These are phyloP conservation scores for Sebastolobus altivelis DNA, from an alignment of 2,797 vertebrate species.

Conservation along the genomic window DNA sequence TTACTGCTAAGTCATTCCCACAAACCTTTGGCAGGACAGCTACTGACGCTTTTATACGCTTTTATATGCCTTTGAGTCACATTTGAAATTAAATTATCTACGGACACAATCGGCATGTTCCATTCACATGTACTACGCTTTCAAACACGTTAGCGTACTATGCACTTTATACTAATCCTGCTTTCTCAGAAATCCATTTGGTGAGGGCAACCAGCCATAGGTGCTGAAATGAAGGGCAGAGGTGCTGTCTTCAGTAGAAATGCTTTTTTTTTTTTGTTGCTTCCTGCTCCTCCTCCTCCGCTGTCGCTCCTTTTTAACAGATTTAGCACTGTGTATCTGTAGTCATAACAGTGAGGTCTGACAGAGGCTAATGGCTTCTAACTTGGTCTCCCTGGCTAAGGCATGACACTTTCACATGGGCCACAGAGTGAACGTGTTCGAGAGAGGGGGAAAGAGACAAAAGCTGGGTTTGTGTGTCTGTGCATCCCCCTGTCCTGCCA, in stretches of 20 bases:
- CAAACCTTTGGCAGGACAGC: slow-evolving; percentile 55
- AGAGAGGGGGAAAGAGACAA: slow-evolving; percentile 31
- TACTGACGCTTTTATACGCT: slow-evolving; percentile 37
- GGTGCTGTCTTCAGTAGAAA: slow-evolving; percentile 43
- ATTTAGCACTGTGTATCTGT: slow-evolving; percentile 58
- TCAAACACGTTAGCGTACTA: slow-evolving; percentile 27
- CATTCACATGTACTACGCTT: slow-evolving; percentile 32
- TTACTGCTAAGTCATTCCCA: slow-evolving; percentile 44
- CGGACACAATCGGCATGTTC: slow-evolving; percentile 44
- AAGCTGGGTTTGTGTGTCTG: slow-evolving; percentile 46
- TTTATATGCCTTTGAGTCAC: slow-evolving; percentile 32
- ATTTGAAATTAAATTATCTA: slow-evolving; percentile 62
- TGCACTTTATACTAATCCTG: slow-evolving; percentile 57
- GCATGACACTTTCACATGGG: slow-evolving; percentile 43
- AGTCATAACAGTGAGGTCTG: slow-evolving; percentile 75
- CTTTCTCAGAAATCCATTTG: slow-evolving; percentile 68
- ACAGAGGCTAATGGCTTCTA: slow-evolving; percentile 70
- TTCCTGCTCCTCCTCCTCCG: slow-evolving; percentile 32
- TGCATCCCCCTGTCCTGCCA: slow-evolving; percentile 41
- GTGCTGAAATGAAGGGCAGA: slow-evolving; percentile 52
- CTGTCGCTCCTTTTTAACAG: slow-evolving; percentile 39
- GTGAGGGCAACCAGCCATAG: slow-evolving; percentile 55
- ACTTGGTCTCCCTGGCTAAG: slow-evolving; percentile 51
- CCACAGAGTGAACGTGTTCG: slow-evolving; percentile 33
- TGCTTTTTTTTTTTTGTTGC: slow-evolving; percentile 14